A percentile compares a stretch with the other conserved stretches of the same genome.
Evolutionary conservation across 2,888 invertebrate species (phyloP).

Genomic region (Panorpa germanica): DNA sequence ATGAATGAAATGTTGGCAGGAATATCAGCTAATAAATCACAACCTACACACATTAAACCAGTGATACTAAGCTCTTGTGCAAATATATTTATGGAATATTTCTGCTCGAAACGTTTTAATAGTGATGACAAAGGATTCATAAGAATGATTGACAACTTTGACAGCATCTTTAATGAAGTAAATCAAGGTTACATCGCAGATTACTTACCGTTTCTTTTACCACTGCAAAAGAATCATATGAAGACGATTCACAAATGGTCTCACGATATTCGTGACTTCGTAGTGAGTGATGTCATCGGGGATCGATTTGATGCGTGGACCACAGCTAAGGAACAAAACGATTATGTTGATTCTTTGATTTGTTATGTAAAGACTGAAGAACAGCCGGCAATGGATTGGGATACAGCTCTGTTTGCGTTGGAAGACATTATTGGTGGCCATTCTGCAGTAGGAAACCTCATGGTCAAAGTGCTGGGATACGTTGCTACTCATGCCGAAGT

Average conservation of each 20-base stretch:
- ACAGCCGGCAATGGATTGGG: constrained; percentile 26
- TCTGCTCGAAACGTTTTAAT: constrained; percentile 32
- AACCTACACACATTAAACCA: constrained; percentile 23
- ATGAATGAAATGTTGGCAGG: constrained; percentile 19
- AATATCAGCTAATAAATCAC: constrained; percentile 14
- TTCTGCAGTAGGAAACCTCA: constrained; percentile 40
- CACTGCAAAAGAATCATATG: constrained; percentile 29
- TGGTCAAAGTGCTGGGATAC: constrained; percentile 36
- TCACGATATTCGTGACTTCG: constrained; percentile 31
- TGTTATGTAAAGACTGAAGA: constrained; percentile 26
- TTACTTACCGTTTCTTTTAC: constrained; percentile 39
- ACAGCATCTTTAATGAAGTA: constrained; percentile 44
- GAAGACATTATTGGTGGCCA: constrained; percentile 41
- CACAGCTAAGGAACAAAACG: constrained; percentile 20
- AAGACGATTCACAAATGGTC: constrained; percentile 28
- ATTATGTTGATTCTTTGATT: constrained; percentile 38
- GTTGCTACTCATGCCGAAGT: constrained; percentile 30
- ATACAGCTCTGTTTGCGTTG: constrained; percentile 21
- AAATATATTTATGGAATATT: constrained; percentile 39
- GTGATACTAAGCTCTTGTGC: constrained; percentile 31
- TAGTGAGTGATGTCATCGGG: constrained; percentile 28
- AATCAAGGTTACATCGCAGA: constrained; percentile 48
- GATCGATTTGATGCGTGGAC: constrained; percentile 23
- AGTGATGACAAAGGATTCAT: constrained; percentile 23
- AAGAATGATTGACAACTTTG: constrained; percentile 32